phyloP scores from a whole-genome alignment of 2,888 invertebrate species.

The Agapostemon virescens region DNA sequence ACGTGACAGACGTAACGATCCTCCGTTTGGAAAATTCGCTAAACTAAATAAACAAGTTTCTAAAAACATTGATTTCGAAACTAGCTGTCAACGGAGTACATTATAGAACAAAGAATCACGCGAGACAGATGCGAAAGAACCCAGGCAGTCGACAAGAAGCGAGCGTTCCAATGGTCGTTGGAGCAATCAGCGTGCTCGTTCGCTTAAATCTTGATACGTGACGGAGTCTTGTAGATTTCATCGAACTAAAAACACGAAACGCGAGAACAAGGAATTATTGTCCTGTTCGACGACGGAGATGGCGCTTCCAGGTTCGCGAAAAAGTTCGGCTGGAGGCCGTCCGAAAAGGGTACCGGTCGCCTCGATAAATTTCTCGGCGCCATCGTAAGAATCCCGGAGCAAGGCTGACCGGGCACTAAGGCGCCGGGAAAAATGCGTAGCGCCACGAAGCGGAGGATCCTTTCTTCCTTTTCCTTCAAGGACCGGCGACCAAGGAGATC shows the following conservation, averaged over 20 bases:
- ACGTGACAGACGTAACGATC: too few relatives aligned
- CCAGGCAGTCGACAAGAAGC: not conserved
- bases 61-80: too few relatives aligned
- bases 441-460: conserved; percentile 26
- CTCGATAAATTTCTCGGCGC: conserved; percentile 56
- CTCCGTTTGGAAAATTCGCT: too few relatives aligned
- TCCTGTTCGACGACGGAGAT: not conserved
- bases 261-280: not conserved
- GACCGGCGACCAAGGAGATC: conserved; percentile 23
- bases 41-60: too few relatives aligned
- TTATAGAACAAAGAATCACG: too few relatives aligned
- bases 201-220: conserved; percentile 5
- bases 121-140: too few relatives aligned
- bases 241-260: not conserved
- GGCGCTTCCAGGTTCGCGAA: conserved; percentile 7
- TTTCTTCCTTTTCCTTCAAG: conserved; percentile 37
- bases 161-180: not conserved
- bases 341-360: conserved; percentile 29
- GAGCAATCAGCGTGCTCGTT: not conserved
- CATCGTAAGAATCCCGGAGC: conserved; percentile 28
- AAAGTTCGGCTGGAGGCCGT: conserved; percentile 12
- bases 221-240: not conserved
- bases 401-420: conserved; percentile 46
- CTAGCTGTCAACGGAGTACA: too few relatives aligned
- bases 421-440: conserved; percentile 32